Percentiles rank a stretch among this genome's conserved stretches.
Evolutionary conservation across 2,888 invertebrate genomes (phyloP).

Genomic region (Homarus gammarus): DNA sequence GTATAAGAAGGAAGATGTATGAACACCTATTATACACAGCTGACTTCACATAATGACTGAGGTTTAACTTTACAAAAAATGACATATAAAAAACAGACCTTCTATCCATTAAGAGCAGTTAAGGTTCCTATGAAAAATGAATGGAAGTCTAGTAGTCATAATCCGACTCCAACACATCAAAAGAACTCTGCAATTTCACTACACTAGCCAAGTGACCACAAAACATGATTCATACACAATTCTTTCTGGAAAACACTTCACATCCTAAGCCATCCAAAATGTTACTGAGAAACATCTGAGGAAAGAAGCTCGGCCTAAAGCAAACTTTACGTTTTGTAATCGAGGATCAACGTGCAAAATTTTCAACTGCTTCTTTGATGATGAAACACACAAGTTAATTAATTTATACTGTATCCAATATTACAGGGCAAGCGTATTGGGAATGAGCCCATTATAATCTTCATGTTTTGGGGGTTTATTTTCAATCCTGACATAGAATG

Average conservation of each 20-base stretch:
- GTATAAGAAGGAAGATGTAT: conserved; percentile 40
- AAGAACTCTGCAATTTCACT: conserved; percentile 21
- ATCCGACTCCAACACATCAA: conserved; percentile 25
- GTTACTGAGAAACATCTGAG: conserved; percentile 32
- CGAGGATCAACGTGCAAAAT: not conserved
- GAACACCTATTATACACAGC: conserved; percentile 71
- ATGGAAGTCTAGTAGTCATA: conserved; percentile 32
- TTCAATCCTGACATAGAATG: not conserved
- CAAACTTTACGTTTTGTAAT: not conserved
- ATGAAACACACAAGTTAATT: too few relatives aligned
- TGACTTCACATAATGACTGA: conserved; percentile 62
- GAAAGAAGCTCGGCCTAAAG: conserved; percentile 24
- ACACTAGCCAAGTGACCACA: conserved; percentile 27
- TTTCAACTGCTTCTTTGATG: not conserved
- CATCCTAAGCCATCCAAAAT: conserved; percentile 35
- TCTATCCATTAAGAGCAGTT: conserved; percentile 42
- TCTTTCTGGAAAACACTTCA: conserved; percentile 32
- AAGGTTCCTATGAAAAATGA: conserved; percentile 57
- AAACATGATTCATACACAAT: conserved; percentile 32
- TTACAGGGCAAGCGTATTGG: not conserved
- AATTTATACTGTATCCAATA: not conserved
- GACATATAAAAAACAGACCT: conserved; percentile 17
- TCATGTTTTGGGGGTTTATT: not conserved
- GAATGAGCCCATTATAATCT: not conserved
- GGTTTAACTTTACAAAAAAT: conserved; percentile 32